Conservation (phyloP, 2,888 invertebrate genomes). For the Gisinianus flammeolus region DNA sequence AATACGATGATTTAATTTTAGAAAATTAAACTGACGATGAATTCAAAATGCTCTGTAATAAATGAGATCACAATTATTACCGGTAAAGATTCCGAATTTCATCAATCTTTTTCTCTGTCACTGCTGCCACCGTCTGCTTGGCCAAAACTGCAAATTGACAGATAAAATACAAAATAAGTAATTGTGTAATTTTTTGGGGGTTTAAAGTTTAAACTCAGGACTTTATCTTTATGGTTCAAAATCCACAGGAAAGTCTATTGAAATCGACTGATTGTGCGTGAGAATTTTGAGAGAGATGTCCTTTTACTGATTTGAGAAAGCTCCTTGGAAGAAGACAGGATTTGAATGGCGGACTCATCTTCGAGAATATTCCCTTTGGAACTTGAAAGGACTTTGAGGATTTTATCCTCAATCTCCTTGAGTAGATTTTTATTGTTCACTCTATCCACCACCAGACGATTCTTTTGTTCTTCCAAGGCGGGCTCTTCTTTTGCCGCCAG, state of each 20-base stretch:
- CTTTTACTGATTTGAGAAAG: slow-evolving; percentile 75
- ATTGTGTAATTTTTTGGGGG: no score
- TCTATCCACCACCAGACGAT: slow-evolving; percentile 86
- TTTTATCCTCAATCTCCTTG: slow-evolving; percentile 93
- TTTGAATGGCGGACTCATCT: slow-evolving; percentile 91
- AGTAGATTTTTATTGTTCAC: slow-evolving; percentile 86
- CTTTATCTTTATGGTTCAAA: no score
- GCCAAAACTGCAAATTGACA: slow-evolving; percentile 73
- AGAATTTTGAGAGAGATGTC: no score
- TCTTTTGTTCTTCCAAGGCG: slow-evolving; percentile 90
- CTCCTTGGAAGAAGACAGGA: slow-evolving; percentile 85
- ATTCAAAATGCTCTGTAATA: neutral
- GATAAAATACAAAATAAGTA: no score
- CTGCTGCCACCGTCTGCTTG: slow-evolving; percentile 81
- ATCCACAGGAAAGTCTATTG: no score
- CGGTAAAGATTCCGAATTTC: slow-evolving; percentile 78
- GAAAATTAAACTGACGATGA: neutral
- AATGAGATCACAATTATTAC: neutral
- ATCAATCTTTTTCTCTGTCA: slow-evolving; percentile 86
- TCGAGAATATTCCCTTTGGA: slow-evolving; percentile 94
- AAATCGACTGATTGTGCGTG: no score
- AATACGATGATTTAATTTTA: neutral
- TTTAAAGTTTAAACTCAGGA: no score
- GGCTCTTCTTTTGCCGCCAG: slow-evolving; percentile 92
- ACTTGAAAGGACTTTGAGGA: slow-evolving; percentile 83